These are phyloP conservation scores for Emydocephalus ijimae DNA, from an alignment of 2,113 vertebrate species.

Conservation along the genomic window DNA sequence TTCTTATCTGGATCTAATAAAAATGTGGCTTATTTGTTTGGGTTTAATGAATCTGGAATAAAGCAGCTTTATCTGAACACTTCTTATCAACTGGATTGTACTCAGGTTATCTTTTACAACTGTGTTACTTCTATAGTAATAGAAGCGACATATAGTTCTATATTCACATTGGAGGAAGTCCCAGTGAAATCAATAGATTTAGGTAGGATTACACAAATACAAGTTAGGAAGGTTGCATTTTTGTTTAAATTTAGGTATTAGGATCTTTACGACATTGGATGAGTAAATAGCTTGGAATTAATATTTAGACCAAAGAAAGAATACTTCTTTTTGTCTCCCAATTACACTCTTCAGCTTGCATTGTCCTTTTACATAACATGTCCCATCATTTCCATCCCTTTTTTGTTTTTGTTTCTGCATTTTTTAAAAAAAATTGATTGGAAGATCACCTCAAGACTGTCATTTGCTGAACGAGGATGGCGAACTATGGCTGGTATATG, in stretches of 20 bases:
- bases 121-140: background rate
- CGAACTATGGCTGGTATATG: constrained; percentile 98
- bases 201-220: background rate
- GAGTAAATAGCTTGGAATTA: background rate
- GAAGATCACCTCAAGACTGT: constrained; percentile 91
- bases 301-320: background rate
- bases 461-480: constrained; percentile 97
- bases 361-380: constrained; percentile 34
- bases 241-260: background rate
- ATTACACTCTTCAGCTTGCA: constrained; percentile 37
- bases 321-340: constrained; percentile 9
- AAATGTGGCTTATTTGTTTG: background rate
- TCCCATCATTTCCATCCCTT: constrained; percentile 59
- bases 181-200: background rate
- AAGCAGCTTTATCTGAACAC: background rate
- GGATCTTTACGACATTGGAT: too few relatives aligned
- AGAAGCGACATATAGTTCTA: background rate
- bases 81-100: background rate
- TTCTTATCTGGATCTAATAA: background rate
- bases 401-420: constrained; percentile 53
- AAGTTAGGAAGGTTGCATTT: background rate
- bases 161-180: background rate
- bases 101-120: background rate
- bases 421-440: constrained; percentile 65
- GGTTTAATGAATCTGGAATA: background rate